Evolutionary conservation across 2,797 vertebrate species (phyloP).

Genomic region (Staurois parvus): DNA sequence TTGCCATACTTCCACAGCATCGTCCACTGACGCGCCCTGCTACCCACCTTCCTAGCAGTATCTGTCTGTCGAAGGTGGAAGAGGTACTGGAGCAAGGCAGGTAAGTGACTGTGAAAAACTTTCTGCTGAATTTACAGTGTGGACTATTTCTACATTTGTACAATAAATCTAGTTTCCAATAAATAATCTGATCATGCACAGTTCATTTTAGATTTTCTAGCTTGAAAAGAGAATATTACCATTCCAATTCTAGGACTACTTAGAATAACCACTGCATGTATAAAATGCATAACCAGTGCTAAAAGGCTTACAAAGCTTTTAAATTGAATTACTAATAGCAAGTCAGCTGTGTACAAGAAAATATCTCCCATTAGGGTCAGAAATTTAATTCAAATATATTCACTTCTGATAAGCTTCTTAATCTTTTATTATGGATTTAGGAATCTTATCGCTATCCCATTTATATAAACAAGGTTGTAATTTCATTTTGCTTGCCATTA

Average conservation of each 20-base stretch:
- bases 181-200: too few relatives aligned
- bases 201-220: background rate
- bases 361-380: background rate
- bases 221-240: background rate
- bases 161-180: too few relatives aligned
- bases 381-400: conserved; percentile 5
- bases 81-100: too few relatives aligned
- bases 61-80: too few relatives aligned
- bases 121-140: too few relatives aligned
- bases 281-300: background rate
- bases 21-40: too few relatives aligned
- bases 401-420: conserved; percentile 1
- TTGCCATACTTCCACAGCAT: too few relatives aligned
- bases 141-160: too few relatives aligned
- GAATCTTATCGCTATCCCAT: background rate
- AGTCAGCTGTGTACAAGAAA: background rate
- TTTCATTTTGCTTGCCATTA: background rate
- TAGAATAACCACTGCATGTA: background rate
- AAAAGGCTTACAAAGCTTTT: background rate
- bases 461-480: conserved; percentile 15
- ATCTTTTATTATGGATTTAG: conserved; percentile 2
- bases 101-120: too few relatives aligned
- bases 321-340: background rate
- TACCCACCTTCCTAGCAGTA: too few relatives aligned
- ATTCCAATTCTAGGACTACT: background rate